A percentile compares a stretch with the other conserved stretches of the same genome.
These are phyloP conservation scores for Bos indicus DNA, from an alignment of 2,113 vertebrate species.

Conservation along the genomic window DNA sequence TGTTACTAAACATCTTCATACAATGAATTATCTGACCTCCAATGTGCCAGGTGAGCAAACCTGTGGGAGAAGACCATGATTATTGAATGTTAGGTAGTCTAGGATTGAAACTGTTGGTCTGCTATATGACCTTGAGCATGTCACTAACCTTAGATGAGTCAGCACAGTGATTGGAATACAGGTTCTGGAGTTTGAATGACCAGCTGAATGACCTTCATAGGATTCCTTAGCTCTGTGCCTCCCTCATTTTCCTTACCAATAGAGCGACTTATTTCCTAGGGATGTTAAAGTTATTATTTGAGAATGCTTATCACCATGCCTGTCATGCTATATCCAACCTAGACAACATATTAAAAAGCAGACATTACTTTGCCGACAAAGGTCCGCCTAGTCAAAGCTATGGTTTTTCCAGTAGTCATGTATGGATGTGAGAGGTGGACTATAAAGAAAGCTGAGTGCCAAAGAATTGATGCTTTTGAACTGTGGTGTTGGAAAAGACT, in stretches of 20 bases:
- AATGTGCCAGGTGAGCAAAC: not conserved
- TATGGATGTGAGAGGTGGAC: not conserved
- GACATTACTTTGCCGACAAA: not conserved
- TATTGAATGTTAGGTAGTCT: not conserved
- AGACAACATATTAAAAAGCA: not conserved
- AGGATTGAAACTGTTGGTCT: not conserved
- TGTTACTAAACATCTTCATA: not conserved
- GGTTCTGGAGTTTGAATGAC: not conserved
- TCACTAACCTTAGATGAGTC: not conserved
- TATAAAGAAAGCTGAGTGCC: not conserved
- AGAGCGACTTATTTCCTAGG: not conserved
- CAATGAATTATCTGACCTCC: not conserved
- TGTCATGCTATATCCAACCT: not conserved
- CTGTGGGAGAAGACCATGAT: not conserved
- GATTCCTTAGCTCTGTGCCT: not conserved
- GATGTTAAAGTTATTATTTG: not conserved
- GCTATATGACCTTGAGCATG: not conserved
- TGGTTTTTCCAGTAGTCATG: not conserved
- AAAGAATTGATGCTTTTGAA: not conserved
- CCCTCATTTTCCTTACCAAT: not conserved
- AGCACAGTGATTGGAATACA: not conserved
- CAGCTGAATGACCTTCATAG: not conserved
- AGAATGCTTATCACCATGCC: not conserved
- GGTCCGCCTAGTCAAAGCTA: not conserved
- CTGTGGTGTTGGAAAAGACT: not conserved